Base-by-base conservation (phyloP, 2,888 invertebrate genomes). In the Calameuta filiformis region DNA sequence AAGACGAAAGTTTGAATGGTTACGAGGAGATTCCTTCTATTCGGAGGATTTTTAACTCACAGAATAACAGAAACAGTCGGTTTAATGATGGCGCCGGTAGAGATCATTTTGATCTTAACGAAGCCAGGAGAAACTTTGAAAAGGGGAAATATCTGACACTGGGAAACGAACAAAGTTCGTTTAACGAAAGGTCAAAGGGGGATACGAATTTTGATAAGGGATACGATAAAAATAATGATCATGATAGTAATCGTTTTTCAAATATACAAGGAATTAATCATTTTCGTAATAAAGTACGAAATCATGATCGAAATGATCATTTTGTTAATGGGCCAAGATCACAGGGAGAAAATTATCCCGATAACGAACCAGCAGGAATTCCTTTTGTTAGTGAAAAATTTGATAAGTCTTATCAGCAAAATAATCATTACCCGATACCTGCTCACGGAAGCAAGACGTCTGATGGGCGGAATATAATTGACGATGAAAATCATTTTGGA, bases 281-380 rank as follows among this genome's bases (percentile, higher is more conserved):
- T 56, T 56, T 56, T 56, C 40, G 15, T 6, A 40, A 40, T 23
- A 40, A 6, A 40, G 23, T 40, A 15, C 4, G 23, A 15, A 40
- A 23, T 23, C 2, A 9, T 56, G 6, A 56, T 56, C 40, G 2
- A 15, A 23, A 23, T 15, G 15, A 6, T 23, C 2, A 23, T 9
- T 56, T 56, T 15, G 40, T 23, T 23, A 23, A 56, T 56, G 40
- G 4, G 9, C 40, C 40, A 15, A 40, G 15, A 1, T 40, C 4
- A 40, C 40, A 40, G 40, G 40, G 15, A 40, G 15, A 40, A 40
- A 40, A 40, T 15, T 4, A 15, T 40, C 6, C 15, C 15, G 12
- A 68, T 35, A 75, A 35, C 4, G 23, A 33, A 35, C 80, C 79
- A 1, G 73, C 76, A 77, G 80, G 77, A 73, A 80, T 81, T 74